Evolutionary conservation across 2,888 invertebrate genomes (phyloP).

Genomic region (Xylocampa areola): DNA sequence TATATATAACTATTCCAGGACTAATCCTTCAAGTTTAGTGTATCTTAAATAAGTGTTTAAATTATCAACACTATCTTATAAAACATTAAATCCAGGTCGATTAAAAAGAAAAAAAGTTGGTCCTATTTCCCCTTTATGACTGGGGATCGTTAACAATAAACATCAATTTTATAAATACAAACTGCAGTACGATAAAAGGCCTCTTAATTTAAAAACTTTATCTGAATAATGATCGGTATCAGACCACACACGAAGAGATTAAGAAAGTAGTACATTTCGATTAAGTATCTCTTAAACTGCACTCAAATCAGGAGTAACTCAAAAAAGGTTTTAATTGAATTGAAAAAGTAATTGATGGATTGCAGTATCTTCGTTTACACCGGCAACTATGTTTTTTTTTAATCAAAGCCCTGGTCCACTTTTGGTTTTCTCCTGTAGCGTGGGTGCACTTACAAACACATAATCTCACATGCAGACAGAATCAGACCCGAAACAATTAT

Average conservation of each 20-base stretch:
- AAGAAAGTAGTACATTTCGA: constrained; percentile 11
- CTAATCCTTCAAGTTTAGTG: too few species aligned
- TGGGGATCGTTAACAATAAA: constrained; percentile 19
- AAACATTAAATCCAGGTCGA: too few species aligned
- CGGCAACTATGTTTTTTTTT: background rate
- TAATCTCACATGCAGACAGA: too few species aligned
- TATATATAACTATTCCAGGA: background rate
- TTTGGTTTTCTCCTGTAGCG: too few species aligned
- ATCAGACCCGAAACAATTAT: too few species aligned
- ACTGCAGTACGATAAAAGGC: constrained; percentile 29
- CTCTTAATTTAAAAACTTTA: constrained; percentile 41
- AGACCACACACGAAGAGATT: constrained; percentile 47
- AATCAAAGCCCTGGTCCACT: too few species aligned
- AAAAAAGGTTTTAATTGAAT: constrained; percentile 1
- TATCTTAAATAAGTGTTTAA: too few species aligned
- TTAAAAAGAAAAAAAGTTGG: too few species aligned
- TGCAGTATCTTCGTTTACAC: background rate
- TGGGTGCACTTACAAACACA: too few species aligned
- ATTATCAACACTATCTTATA: too few species aligned
- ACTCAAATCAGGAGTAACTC: constrained; percentile 12
- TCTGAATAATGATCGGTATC: constrained; percentile 35
- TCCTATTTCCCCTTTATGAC: too few species aligned
- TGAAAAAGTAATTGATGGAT: background rate
- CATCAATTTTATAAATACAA: constrained; percentile 39
- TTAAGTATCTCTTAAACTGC: constrained; percentile 19